These are phyloP conservation scores for Hydropsyche tenuis DNA, from an alignment of 1,140 invertebrate species.

Conservation along the genomic window DNA sequence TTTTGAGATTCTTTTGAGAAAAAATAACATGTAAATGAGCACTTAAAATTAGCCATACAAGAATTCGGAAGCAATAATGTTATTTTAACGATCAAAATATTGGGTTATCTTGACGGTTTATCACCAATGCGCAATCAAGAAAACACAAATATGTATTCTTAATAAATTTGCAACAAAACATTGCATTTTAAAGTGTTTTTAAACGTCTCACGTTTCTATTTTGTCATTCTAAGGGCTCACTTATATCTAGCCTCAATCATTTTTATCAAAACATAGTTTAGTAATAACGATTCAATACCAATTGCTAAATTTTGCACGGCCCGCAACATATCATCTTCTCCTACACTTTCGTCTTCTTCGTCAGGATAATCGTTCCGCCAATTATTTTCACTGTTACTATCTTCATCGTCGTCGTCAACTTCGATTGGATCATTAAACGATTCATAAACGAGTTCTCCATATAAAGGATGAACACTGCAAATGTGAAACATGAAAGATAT, in stretches of 20 bases:
- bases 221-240: too few species aligned
- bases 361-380: slow-evolving; percentile 68
- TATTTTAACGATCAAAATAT: background rate
- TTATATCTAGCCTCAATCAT: too few species aligned
- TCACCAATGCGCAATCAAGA: too few species aligned
- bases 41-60: background rate
- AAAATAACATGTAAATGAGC: background rate
- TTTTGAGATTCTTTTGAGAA: background rate
- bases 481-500: too few species aligned
- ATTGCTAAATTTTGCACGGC: slow-evolving; percentile 58
- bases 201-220: too few species aligned
- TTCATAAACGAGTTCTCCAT: slow-evolving; percentile 58
- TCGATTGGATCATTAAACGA: slow-evolving; percentile 45
- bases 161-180: too few species aligned
- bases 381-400: slow-evolving; percentile 67
- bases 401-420: slow-evolving; percentile 59
- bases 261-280: background rate
- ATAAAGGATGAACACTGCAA: slow-evolving; percentile 62
- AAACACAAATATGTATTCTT: too few species aligned
- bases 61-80: background rate
- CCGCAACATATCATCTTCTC: slow-evolving; percentile 63
- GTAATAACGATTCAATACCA: slow-evolving; percentile 48
- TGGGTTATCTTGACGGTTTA: too few species aligned
- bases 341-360: slow-evolving; percentile 59
- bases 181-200: too few species aligned